Evolutionary conservation across 1,140 invertebrate species (phyloP).

Genomic region (Macrocentrus cingulum): DNA sequence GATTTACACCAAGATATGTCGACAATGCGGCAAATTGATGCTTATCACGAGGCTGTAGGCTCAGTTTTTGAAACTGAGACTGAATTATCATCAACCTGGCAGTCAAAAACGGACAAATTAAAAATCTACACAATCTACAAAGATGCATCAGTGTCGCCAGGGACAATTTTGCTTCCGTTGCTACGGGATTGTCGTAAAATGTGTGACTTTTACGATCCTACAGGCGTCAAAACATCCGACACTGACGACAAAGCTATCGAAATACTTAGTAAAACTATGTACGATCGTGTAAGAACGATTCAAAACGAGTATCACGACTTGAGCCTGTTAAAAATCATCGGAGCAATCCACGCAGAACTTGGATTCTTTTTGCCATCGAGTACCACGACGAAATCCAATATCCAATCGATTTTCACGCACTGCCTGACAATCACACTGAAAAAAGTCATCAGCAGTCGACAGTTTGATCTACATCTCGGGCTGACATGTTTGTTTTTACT

Average conservation of each 20-base stretch:
- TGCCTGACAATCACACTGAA: conserved; percentile 33
- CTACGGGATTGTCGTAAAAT: conserved; percentile 33
- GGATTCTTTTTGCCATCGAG: conserved; percentile 14
- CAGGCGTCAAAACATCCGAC: neutral
- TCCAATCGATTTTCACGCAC: conserved; percentile 28
- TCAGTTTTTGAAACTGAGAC: neutral
- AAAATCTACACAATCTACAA: conserved; percentile 38
- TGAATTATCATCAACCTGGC: neutral
- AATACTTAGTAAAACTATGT: conserved; percentile 3
- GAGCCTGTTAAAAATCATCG: conserved; percentile 37
- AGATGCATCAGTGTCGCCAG: conserved; percentile 35
- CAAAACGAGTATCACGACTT: conserved; percentile 39
- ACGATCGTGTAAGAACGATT: conserved; percentile 27
- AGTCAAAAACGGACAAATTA: conserved; percentile 21
- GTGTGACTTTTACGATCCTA: conserved; percentile 24
- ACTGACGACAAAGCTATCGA: neutral
- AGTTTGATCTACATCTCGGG: conserved; percentile 42
- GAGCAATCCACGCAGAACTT: conserved; percentile 31
- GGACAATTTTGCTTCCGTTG: conserved; percentile 30
- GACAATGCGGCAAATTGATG: conserved; percentile 2
- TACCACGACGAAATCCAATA: conserved; percentile 26
- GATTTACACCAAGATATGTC: neutral
- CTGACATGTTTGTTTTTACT: conserved; percentile 42
- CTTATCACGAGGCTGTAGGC: conserved; percentile 21
- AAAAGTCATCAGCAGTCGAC: conserved; percentile 39